Conservation (phyloP, 1,140 invertebrate species). For the Bombus haemorrhoidalis region DNA sequence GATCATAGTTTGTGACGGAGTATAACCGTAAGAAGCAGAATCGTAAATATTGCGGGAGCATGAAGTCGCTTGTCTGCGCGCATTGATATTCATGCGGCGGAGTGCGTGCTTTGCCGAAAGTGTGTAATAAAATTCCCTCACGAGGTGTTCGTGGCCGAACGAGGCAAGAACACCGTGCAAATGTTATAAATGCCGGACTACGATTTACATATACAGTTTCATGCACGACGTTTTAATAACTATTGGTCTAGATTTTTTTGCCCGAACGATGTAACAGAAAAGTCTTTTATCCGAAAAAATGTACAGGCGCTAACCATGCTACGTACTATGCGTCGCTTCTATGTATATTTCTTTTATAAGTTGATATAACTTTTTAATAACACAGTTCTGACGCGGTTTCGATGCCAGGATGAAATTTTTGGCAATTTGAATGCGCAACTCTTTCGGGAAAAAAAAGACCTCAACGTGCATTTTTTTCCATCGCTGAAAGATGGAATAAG, state of each 20-base stretch:
- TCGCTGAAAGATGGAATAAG: conserved; percentile 1
- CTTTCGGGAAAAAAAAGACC: not conserved
- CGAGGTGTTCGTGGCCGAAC: conserved; percentile 3
- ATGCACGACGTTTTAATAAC: conserved; percentile 14
- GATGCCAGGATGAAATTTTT: too few species aligned
- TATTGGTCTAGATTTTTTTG: not conserved
- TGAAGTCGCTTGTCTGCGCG: conserved; percentile 33
- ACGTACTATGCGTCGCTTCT: too few species aligned
- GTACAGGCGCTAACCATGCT: too few species aligned
- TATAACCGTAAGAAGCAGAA: not conserved
- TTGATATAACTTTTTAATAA: not conserved
- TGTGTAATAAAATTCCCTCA: conserved; percentile 47
- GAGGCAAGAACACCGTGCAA: not conserved
- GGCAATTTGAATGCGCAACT: not conserved
- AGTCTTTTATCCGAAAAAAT: not conserved
- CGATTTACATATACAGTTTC: not conserved
- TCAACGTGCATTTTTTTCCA: not conserved
- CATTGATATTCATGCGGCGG: conserved; percentile 47
- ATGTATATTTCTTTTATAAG: not conserved
- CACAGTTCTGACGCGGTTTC: not conserved
- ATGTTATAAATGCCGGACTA: conserved; percentile 15
- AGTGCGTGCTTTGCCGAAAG: conserved; percentile 42
- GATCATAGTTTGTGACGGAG: not conserved
- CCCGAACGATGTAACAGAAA: not conserved
- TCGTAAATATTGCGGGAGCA: conserved; percentile 31